A percentile compares a stretch with the other conserved stretches of the same genome.
Evolutionary conservation across 2,888 invertebrate species (phyloP).

Genomic region (Aporophyla lueneburgensis): DNA sequence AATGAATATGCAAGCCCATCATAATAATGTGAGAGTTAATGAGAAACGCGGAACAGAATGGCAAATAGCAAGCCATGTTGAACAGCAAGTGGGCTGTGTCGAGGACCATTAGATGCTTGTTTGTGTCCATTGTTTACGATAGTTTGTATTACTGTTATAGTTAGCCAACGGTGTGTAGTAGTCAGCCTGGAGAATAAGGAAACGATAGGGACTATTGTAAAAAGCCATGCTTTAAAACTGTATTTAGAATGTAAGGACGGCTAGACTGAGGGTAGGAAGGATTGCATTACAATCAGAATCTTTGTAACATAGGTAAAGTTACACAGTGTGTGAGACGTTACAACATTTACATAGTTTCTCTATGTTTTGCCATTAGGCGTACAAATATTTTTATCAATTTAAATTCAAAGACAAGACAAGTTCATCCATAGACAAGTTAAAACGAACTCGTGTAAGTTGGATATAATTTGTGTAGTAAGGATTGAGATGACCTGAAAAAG

Average conservation of each 20-base stretch:
- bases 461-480: neutral
- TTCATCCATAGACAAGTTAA: neutral
- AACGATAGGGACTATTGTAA: neutral
- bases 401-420: too few species aligned
- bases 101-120: conserved; percentile 8
- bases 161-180: too few species aligned
- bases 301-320: too few species aligned
- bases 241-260: neutral
- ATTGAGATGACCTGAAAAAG: neutral
- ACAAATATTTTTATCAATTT: too few species aligned
- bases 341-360: too few species aligned
- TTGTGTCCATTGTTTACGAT: conserved; percentile 2
- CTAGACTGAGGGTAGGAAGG: neutral
- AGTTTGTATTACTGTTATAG: neutral
- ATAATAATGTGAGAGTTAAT: conserved; percentile 82
- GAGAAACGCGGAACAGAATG: conserved; percentile 80
- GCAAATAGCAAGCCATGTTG: conserved; percentile 60
- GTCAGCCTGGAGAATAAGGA: neutral
- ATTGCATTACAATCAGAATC: neutral
- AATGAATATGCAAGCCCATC: conserved; percentile 78
- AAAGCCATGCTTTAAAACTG: neutral
- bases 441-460: too few species aligned
- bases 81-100: conserved; percentile 70
- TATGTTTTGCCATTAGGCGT: too few species aligned
- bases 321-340: too few species aligned